Percentiles rank a stretch among this genome's conserved stretches.
Conservation (phyloP, 1,140 invertebrate species). For the Doryteuthis pealeii region DNA sequence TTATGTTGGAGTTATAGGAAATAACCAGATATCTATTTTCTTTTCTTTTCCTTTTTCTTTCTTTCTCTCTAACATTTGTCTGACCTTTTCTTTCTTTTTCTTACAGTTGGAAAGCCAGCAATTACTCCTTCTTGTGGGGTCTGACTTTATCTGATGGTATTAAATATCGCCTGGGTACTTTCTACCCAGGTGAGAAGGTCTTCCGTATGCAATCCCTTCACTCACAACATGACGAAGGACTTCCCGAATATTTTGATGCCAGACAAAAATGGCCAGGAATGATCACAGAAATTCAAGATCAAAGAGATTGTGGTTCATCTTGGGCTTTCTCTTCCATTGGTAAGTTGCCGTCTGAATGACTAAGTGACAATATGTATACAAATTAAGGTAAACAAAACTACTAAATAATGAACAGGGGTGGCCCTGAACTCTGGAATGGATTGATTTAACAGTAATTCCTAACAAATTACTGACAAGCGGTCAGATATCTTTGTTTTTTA, state of each 20-base stretch:
- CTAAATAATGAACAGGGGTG: too few relatives aligned
- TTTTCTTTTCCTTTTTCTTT: too few relatives aligned
- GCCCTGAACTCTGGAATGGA: too few relatives aligned
- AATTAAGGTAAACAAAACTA: too few relatives aligned
- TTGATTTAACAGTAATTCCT: too few relatives aligned
- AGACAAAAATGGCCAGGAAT: constrained; percentile 72
- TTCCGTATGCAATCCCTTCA: constrained; percentile 64
- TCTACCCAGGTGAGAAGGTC: constrained; percentile 54
- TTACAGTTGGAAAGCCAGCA: constrained; percentile 74
- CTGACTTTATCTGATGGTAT: constrained; percentile 79
- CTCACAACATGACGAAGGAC: constrained; percentile 32
- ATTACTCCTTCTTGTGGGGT: constrained; percentile 83
- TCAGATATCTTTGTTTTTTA: too few relatives aligned
- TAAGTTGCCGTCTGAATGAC: constrained; percentile 23
- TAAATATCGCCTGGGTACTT: constrained; percentile 71
- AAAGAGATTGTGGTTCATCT: constrained; percentile 87
- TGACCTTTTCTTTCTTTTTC: background rate
- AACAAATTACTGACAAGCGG: too few relatives aligned
- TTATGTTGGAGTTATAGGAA: too few relatives aligned
- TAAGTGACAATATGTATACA: too few relatives aligned
- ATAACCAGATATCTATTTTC: too few relatives aligned
- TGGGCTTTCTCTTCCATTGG: constrained; percentile 87
- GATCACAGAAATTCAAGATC: constrained; percentile 77
- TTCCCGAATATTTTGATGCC: constrained; percentile 72
- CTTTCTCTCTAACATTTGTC: too few relatives aligned